Evolutionary conservation across 2,888 invertebrate genomes (phyloP).

Genomic region (Tetragonula carbonaria): DNA sequence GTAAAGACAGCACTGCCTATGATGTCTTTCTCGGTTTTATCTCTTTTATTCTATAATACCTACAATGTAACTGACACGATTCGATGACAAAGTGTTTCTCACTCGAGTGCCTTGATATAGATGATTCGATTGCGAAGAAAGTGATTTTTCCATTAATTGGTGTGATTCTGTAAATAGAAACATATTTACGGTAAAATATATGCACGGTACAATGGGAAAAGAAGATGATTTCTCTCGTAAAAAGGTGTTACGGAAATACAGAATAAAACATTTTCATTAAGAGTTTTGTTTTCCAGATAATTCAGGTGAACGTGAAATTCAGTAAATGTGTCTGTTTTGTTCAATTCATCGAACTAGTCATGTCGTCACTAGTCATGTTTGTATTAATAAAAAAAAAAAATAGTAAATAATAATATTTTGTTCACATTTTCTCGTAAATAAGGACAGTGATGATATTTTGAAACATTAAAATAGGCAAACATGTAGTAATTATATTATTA

Average conservation of each 20-base stretch:
- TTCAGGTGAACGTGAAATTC: background rate
- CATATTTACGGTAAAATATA: background rate
- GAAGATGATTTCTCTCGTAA: background rate
- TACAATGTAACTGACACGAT: background rate
- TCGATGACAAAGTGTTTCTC: background rate
- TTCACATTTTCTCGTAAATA: background rate
- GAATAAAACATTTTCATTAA: background rate
- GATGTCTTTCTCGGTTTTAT: slow-evolving; percentile 36
- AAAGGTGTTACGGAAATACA: background rate
- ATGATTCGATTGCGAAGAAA: background rate
- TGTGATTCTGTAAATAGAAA: background rate
- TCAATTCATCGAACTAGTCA: background rate
- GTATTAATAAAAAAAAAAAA: background rate
- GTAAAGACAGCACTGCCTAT: slow-evolving; percentile 38
- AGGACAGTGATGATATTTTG: background rate
- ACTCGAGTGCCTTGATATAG: background rate
- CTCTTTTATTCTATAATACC: background rate
- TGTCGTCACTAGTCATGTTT: background rate
- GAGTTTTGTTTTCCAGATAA: background rate
- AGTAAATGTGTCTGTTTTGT: background rate
- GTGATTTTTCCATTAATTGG: background rate
- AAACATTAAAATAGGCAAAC: background rate
- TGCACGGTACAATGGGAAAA: background rate
- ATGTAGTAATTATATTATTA: no score
- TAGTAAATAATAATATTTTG: background rate